Percentiles rank a stretch among this genome's conserved stretches.
These are phyloP conservation scores for Mustela nigripes DNA, from an alignment of 2,113 vertebrate genomes.

Conservation along the genomic window DNA sequence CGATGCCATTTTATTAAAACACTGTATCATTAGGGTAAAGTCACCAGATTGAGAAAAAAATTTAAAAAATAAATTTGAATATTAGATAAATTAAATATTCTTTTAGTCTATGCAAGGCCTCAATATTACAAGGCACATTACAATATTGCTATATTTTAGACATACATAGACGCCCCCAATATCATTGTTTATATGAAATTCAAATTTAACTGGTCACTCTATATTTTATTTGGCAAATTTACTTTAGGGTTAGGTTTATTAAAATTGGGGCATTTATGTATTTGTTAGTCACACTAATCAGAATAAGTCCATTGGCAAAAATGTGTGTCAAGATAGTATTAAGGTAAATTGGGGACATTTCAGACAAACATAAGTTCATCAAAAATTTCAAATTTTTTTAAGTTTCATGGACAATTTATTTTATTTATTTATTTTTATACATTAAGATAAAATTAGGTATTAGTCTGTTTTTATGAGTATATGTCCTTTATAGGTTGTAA, in stretches of 20 bases:
- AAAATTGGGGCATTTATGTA: slow-evolving; percentile 25
- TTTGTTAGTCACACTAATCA: slow-evolving; percentile 66
- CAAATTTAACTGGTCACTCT: neutral
- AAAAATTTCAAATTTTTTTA: slow-evolving; percentile 54
- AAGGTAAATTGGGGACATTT: slow-evolving; percentile 11
- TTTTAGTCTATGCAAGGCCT: neutral
- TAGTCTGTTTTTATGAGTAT: neutral
- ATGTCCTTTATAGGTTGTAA: neutral
- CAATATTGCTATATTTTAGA: neutral
- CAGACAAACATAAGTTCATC: neutral
- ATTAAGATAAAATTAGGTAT: neutral
- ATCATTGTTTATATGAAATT: neutral
- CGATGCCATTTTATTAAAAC: slow-evolving; percentile 71
- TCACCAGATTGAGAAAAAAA: neutral
- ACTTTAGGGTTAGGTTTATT: slow-evolving; percentile 70
- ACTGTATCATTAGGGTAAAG: neutral
- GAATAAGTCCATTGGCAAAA: neutral
- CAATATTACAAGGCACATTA: neutral
- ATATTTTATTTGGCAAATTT: neutral
- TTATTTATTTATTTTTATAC: neutral
- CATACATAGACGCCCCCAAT: neutral
- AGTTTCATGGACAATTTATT: neutral
- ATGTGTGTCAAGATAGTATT: neutral
- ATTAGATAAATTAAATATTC: neutral
- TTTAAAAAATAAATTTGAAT: neutral